phyloP scores from a whole-genome alignment of 2,113 vertebrate genomes.

The Sinocyclocheilus rhinocerous region DNA sequence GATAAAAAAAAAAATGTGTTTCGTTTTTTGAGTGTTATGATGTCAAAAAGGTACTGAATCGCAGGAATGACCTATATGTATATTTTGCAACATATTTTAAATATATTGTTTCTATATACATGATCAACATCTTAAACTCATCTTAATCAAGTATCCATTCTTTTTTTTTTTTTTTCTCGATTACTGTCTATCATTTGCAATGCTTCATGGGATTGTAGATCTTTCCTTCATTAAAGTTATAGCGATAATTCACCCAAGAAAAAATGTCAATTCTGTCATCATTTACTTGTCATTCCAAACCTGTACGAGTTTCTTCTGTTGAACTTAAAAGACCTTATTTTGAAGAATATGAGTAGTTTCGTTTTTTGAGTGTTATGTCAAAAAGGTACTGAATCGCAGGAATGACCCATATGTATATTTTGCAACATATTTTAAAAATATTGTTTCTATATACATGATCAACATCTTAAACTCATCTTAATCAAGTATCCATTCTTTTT shows the following conservation, averaged over 20 bases:
- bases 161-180: background rate
- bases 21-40: too few relatives aligned
- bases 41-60: too few relatives aligned
- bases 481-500: background rate
- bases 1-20: too few relatives aligned
- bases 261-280: background rate
- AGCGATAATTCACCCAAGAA: too few relatives aligned
- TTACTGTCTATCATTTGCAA: background rate
- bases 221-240: background rate
- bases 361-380: too few relatives aligned
- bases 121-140: background rate
- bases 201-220: background rate
- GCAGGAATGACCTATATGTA: too few relatives aligned
- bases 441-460: background rate
- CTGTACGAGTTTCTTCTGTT: background rate
- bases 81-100: background rate
- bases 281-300: background rate
- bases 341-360: background rate
- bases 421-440: background rate
- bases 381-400: too few relatives aligned
- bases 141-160: background rate
- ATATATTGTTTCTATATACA: background rate
- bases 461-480: background rate
- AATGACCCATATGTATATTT: too few relatives aligned
- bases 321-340: background rate